Base-by-base conservation (phyloP, 2,113 vertebrate genomes). In the Podilymbus podiceps region DNA sequence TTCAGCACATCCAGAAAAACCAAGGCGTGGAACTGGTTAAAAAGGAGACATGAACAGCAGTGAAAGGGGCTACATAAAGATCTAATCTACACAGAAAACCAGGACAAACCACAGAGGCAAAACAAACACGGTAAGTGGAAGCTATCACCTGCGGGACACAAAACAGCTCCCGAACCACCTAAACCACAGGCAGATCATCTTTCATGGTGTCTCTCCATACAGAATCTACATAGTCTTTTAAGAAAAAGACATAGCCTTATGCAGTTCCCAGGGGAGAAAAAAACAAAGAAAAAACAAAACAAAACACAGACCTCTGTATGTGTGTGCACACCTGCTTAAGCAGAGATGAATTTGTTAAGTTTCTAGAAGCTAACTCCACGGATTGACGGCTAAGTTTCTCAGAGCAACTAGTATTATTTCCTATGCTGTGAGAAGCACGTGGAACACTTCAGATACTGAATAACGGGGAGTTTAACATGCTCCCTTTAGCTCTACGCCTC, bases 141-240 rank as follows among this genome's bases (percentile, higher is more conserved):
- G 22, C 17, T 60, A 42, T 9, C 24, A 33, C 19, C 35, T 76
- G 25, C 35, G 64, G 24, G 69, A 53, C 40, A 76, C 24, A 17
- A 59, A 85, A 47, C 38, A 82, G 58, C 27, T 46, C 64, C n/a
- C 60, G 20, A 19, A 73, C 30, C 17, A 46, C 27, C 46, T 2
- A 58, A 10, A 53, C 2, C 25, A 85, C 22, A 55, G 73, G 11
- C 6, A 52, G 42, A 78, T 28, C 25, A 9, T 8, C 58, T 23
- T 74, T 46, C 2, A 1, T 1, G 0, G 7, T 35, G 15, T 23
- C 38, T 76, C 9, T 33, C 63, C 13, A 42, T 7, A 42, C 5
- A 84, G 35, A 73, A 89, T 47, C 30, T 46, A 47, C 7, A n/a
- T 0, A 23, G 9, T 8, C 30, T 40, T 40, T 85, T 40, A 69